phyloP scores from a whole-genome alignment of 2,888 invertebrate genomes.

The Arge pagana region DNA sequence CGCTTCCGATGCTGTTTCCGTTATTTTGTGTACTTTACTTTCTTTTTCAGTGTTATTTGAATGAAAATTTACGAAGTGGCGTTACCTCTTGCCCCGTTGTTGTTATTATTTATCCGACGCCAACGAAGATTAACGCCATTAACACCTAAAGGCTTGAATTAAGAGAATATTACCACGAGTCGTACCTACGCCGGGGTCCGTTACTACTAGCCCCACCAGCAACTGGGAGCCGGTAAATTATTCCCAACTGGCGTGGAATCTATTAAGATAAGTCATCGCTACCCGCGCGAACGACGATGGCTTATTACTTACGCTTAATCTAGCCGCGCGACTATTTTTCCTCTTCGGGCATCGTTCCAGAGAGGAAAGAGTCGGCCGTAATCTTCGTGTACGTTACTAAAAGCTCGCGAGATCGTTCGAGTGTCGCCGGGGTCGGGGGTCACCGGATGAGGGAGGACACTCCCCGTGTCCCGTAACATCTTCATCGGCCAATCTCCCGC shows the following conservation, averaged over 20 bases:
- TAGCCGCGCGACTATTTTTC: constrained; percentile 9
- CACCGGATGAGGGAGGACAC: too few relatives aligned
- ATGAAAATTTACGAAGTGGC: too few relatives aligned
- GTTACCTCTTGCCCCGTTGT: background rate
- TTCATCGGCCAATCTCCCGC: too few relatives aligned
- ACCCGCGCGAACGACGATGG: constrained; percentile 11
- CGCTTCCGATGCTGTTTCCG: too few relatives aligned
- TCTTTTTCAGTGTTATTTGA: too few relatives aligned
- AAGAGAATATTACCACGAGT: constrained; percentile 39
- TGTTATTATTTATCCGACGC: background rate
- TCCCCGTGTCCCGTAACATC: too few relatives aligned
- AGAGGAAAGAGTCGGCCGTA: too few relatives aligned
- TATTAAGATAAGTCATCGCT: constrained; percentile 45
- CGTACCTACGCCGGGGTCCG: constrained; percentile 1
- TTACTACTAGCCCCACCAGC: background rate
- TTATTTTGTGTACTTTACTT: too few relatives aligned
- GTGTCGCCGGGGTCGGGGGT: too few relatives aligned
- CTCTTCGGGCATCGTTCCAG: too few relatives aligned
- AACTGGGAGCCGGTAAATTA: constrained; percentile 41
- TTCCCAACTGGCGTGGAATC: constrained; percentile 40
- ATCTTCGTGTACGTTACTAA: too few relatives aligned
- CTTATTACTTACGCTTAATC: constrained; percentile 9
- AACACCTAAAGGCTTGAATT: constrained; percentile 41
- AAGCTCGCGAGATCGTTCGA: too few relatives aligned
- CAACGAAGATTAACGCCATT: constrained; percentile 47